Conservation (phyloP, 1,140 invertebrate species). For the Pseudomyrmex dendroicus region DNA sequence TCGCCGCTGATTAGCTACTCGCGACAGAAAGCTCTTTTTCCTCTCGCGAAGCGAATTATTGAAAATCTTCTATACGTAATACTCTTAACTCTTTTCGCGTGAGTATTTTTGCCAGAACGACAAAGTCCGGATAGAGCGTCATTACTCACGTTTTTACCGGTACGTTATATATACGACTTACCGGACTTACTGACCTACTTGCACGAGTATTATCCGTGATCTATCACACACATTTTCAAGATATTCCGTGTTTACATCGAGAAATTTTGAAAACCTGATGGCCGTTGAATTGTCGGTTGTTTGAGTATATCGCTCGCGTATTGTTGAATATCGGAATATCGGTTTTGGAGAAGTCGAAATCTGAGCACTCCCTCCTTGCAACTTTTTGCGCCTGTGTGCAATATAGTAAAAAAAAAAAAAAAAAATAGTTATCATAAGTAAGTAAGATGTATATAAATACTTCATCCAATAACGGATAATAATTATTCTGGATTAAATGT, state of each 20-base stretch:
- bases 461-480: not conserved
- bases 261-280: conserved; percentile 46
- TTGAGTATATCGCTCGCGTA: conserved; percentile 33
- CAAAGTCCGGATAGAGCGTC: conserved; percentile 13
- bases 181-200: conserved; percentile 54
- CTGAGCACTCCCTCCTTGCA: not conserved
- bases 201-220: conserved; percentile 53
- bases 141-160: conserved; percentile 56
- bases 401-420: not conserved
- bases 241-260: conserved; percentile 16
- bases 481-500: not conserved
- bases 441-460: too few species aligned
- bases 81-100: conserved; percentile 14
- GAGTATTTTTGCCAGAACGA: not conserved
- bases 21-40: too few species aligned
- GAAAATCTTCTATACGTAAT: not conserved
- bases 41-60: too few species aligned
- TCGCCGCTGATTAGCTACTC: too few species aligned
- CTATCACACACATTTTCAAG: conserved; percentile 48
- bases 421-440: not conserved
- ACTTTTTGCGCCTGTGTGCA: conserved; percentile 20
- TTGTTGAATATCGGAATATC: conserved; percentile 47
- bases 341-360: conserved; percentile 27
- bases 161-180: conserved; percentile 34
- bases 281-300: conserved; percentile 52